phyloP scores from a whole-genome alignment of 2,797 vertebrate species.

The Neosalanx taihuensis region DNA sequence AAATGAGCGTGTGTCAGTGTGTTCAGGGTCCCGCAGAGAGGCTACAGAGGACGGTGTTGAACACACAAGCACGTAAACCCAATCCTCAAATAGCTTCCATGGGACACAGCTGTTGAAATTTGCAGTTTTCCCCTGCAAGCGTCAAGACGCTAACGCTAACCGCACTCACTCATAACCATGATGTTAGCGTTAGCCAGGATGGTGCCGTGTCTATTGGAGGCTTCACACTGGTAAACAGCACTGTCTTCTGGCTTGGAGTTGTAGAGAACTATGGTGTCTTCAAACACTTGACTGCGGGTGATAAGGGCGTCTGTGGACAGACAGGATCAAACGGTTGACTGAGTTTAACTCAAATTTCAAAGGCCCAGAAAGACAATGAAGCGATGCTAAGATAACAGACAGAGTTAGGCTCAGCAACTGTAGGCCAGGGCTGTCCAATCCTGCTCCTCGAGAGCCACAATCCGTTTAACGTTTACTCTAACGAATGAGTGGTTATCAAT shows the following conservation, averaged over 20 bases:
- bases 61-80: background rate
- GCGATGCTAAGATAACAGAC: background rate
- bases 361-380: background rate
- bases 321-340: background rate
- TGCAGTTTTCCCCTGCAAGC: too few species aligned
- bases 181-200: conserved; percentile 85
- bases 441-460: too few species aligned
- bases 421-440: too few species aligned
- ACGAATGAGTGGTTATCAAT: too few species aligned
- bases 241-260: conserved; percentile 78
- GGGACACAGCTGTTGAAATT: too few species aligned
- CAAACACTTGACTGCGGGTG: conserved; percentile 50
- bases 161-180: conserved; percentile 85
- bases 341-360: background rate
- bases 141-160: background rate
- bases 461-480: too few species aligned
- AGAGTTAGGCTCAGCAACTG: conserved; percentile 13
- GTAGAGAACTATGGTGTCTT: conserved; percentile 66
- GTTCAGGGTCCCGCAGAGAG: background rate
- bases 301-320: conserved; percentile 51
- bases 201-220: conserved; percentile 83
- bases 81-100: background rate
- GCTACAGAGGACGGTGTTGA: background rate
- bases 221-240: conserved; percentile 89
- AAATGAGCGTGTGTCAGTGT: background rate